Percentiles rank a stretch among this genome's conserved stretches.
These are phyloP conservation scores for Enoplosus armatus DNA, from an alignment of 2,797 vertebrate species.

Conservation along the genomic window DNA sequence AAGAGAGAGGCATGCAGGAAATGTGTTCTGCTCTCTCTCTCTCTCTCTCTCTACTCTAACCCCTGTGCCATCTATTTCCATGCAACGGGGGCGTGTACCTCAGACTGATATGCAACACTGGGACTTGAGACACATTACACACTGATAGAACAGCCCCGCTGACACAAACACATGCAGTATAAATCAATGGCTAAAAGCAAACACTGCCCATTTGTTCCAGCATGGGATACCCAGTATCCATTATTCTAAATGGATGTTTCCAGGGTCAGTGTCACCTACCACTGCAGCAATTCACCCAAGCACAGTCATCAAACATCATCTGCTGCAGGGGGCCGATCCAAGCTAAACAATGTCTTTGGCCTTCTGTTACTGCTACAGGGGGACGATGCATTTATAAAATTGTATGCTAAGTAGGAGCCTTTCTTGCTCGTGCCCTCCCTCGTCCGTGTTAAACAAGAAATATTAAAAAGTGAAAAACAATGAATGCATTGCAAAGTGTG, in stretches of 20 bases:
- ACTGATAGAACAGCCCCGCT: constrained; percentile 12
- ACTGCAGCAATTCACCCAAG: constrained; percentile 22
- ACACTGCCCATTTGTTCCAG: constrained; percentile 8
- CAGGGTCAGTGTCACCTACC: constrained; percentile 47
- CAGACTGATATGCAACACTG: constrained; percentile 25
- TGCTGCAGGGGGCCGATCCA: neutral
- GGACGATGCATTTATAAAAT: neutral
- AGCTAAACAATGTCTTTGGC: constrained; percentile 27
- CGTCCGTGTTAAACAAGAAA: neutral
- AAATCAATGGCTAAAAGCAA: constrained; percentile 27
- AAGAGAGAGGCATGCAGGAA: constrained; percentile 74
- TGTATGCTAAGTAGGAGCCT: neutral
- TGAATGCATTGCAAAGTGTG: neutral
- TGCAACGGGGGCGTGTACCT: constrained; percentile 36
- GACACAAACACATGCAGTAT: constrained; percentile 35
- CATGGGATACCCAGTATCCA: neutral
- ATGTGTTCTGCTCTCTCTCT: constrained; percentile 62
- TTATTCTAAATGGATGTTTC: constrained; percentile 33
- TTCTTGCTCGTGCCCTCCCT: neutral
- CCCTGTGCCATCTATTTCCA: constrained; percentile 75
- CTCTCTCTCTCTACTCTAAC: constrained; percentile 41
- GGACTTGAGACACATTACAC: constrained; percentile 43
- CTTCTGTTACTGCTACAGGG: constrained; percentile 1
- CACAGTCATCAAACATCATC: constrained; percentile 47
- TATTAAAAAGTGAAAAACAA: neutral